Percentiles rank a stretch among this genome's conserved stretches.
phyloP scores from a whole-genome alignment of 2,797 vertebrate species.

The Corythornis leucogaster region DNA sequence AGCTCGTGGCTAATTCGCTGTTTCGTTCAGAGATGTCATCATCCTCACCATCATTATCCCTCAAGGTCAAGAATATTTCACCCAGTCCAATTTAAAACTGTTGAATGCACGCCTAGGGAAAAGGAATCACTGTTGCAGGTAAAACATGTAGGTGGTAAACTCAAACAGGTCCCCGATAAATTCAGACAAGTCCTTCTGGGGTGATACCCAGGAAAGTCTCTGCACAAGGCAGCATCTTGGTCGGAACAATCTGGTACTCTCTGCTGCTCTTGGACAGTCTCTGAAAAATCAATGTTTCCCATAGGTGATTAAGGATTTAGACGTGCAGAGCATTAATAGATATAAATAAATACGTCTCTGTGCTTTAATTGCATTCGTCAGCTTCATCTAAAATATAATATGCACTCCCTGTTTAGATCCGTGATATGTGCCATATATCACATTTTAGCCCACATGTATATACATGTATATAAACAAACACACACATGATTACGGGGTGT shows the following conservation, averaged over 20 bases:
- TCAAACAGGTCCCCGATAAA: not conserved
- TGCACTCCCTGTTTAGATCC: fast-evolving
- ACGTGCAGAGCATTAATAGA: not conserved
- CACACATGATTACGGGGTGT: not conserved
- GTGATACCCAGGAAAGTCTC: not conserved
- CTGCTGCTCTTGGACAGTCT: not conserved
- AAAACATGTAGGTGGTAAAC: not conserved
- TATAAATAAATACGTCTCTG: not conserved
- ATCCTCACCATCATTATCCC: not conserved
- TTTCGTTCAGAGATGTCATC: not conserved
- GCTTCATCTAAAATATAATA: not conserved
- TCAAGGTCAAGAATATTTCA: not conserved
- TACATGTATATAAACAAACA: not conserved
- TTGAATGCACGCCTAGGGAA: not conserved
- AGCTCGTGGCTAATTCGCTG: not conserved
- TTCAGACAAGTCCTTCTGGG: not conserved
- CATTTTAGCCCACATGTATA: not conserved
- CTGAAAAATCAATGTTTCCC: not conserved
- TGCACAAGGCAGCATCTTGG: not conserved
- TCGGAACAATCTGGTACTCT: not conserved
- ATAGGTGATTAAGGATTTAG: not conserved
- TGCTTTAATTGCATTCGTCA: fast-evolving
- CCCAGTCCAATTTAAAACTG: not conserved
- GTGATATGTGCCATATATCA: not conserved
- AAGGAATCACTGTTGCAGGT: not conserved